Evolutionary conservation across 2,113 vertebrate species (phyloP), one percentile per base, ranked within the genome.

Genomic region (Hipposideros armiger): DNA sequence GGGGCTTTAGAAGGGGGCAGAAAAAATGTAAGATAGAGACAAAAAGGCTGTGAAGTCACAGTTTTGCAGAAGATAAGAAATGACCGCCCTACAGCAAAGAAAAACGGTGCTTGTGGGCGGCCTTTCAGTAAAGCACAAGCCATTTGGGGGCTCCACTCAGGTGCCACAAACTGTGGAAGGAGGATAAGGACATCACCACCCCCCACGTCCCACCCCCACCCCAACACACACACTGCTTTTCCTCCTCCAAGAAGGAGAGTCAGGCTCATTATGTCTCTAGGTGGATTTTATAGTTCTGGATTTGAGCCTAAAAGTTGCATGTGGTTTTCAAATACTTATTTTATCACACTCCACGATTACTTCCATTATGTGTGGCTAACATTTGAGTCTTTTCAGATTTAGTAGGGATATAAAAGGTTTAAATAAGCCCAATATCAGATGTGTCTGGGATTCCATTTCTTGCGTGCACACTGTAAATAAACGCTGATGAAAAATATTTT

Each of bases 301-400:
- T 87, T 84, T 87, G 89, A 97, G 96, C 97, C 97, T 96, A 95
- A 96, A 97, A 96, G 95, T 97, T 97, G 97, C 97, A 97, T 97
- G 97, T 97, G 97, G 97, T 97, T 98, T 97, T 97, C 95, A 85
- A 97, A 97, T 97, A 97, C 96, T 96, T 95, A 96, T 87, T 98
- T 98, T 98, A 98, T 98, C 97, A 97, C 97, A 97, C 93, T 93
- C 89, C 89, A 77, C 16, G 91, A 98, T 97, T 97, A 97, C 96
- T 93, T 95, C 95, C 95, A 97, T 97, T 97, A 97, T 96, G 93
- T 97, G 94, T 96, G 95, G 97, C 96, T 97, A 95, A 97, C 97
- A 97, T 97, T 94, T 88, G 97, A 97, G 91, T 97, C 97, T 97
- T 97, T 97, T 98, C 96, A 97, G 96, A 96, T 95, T 97, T 97